These are phyloP conservation scores for Chrysochloris asiatica DNA, from an alignment of 2,113 vertebrate genomes.

Conservation along the genomic window DNA sequence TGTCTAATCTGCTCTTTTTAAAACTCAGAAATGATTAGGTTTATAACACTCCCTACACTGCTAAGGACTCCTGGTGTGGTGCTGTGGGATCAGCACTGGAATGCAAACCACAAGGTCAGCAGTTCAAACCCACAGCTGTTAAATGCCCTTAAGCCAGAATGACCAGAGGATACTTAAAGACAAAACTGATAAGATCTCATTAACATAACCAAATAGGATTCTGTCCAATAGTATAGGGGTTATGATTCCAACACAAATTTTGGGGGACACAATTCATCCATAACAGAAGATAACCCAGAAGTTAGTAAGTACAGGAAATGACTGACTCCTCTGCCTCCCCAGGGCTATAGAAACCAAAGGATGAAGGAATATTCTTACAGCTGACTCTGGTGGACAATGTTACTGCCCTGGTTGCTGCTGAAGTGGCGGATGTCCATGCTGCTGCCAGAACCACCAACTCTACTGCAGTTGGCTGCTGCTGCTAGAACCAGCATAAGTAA, in stretches of 20 bases:
- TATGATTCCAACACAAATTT: neutral
- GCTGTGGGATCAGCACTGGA: too few relatives aligned
- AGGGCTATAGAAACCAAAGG: neutral
- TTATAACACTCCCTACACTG: neutral
- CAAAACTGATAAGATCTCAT: neutral
- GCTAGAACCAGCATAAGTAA: neutral
- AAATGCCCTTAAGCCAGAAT: too few relatives aligned
- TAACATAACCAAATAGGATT: too few relatives aligned
- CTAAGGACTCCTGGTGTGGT: neutral
- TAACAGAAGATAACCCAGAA: neutral
- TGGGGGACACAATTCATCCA: neutral
- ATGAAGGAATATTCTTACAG: neutral
- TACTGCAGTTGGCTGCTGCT: neutral
- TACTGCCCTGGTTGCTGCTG: accelerated
- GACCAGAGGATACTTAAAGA: too few relatives aligned
- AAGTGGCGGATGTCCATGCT: neutral
- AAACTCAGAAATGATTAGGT: neutral
- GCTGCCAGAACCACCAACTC: neutral
- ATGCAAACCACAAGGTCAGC: too few relatives aligned
- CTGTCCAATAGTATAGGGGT: neutral
- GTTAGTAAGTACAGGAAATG: accelerated
- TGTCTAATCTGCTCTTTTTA: neutral
- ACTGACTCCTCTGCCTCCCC: too few relatives aligned
- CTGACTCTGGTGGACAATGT: neutral
- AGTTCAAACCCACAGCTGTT: too few relatives aligned